These are phyloP conservation scores for Stegostoma tigrinum DNA, from an alignment of 2,113 vertebrate genomes.

Conservation along the genomic window DNA sequence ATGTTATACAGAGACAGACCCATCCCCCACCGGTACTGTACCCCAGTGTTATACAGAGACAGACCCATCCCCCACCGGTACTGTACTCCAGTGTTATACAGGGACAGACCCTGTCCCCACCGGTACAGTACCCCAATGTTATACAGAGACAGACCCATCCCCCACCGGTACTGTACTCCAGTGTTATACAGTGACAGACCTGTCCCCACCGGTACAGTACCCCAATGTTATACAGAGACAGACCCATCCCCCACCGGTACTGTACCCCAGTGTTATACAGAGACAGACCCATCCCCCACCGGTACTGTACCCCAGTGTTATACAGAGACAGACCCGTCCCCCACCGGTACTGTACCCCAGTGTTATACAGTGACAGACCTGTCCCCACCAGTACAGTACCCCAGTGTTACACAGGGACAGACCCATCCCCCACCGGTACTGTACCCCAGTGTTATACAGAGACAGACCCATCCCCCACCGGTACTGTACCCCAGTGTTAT, in stretches of 20 bases:
- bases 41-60: background rate
- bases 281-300: background rate
- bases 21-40: background rate
- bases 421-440: conserved; percentile 2
- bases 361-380: no score
- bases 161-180: background rate
- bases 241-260: background rate
- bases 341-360: background rate
- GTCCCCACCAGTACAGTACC: no score
- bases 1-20: background rate
- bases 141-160: background rate
- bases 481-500: background rate
- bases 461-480: background rate
- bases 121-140: background rate
- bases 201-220: background rate
- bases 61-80: background rate
- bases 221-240: background rate
- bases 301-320: background rate
- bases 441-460: background rate
- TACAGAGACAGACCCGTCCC: background rate
- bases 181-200: background rate
- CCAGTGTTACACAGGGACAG: no score
- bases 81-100: background rate
- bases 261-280: background rate
- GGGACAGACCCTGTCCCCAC: background rate